Evolutionary conservation across 92 coral and sea anemone genomes (phyloP).

Genomic region (Muricea muricata): DNA sequence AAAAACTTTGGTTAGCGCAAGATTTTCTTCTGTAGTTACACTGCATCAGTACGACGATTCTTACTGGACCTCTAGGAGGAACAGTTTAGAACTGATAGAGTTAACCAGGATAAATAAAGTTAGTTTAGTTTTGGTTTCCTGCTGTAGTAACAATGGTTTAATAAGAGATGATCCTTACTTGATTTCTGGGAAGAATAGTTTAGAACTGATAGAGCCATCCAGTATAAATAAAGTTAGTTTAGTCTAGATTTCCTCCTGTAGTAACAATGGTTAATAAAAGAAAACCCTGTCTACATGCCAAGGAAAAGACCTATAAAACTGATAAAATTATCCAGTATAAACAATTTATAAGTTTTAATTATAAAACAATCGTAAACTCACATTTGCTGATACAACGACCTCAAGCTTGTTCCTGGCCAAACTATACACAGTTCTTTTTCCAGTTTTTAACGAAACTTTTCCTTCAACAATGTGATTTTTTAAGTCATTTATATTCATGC

Average conservation of each 20-base stretch:
- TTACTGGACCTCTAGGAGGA: too few relatives aligned
- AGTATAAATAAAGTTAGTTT: neutral
- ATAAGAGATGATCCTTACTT: too few relatives aligned
- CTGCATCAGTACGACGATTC: too few relatives aligned
- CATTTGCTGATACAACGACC: neutral
- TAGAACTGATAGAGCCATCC: neutral
- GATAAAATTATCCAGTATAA: neutral
- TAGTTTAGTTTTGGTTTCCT: too few relatives aligned
- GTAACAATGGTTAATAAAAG: neutral
- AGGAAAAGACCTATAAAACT: neutral
- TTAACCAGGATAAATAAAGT: neutral
- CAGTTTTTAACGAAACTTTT: neutral
- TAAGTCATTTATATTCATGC: conserved; percentile 57
- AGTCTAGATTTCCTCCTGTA: neutral
- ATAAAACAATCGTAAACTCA: neutral
- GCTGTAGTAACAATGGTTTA: too few relatives aligned
- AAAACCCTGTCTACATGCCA: neutral
- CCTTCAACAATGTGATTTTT: conserved; percentile 77
- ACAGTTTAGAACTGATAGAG: neutral
- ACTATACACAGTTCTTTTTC: neutral
- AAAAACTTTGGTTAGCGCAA: neutral
- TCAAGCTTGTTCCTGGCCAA: conserved; percentile 21
- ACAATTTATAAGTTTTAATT: too few relatives aligned
- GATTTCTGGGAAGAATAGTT: too few relatives aligned
- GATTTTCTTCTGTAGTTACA: neutral